Evolutionary conservation across 1,140 invertebrate species (phyloP), one percentile per base, ranked within the genome.

Genomic region (Ephestia elutella): DNA sequence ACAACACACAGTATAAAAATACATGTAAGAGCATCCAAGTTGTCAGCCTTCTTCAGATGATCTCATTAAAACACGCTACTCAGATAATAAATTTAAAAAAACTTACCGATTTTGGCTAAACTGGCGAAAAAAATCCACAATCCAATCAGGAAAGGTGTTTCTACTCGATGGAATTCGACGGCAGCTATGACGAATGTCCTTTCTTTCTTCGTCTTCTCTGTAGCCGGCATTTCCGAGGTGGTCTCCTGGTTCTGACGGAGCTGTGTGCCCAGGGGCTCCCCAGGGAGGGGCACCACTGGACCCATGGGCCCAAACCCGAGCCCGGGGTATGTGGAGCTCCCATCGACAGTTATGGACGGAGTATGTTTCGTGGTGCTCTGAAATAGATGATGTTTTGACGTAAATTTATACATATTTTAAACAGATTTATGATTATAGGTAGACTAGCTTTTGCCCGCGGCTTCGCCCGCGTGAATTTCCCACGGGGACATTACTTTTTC

Each of bases 71-170:
- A n/a, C n/a, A n/a, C n/a, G n/a, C n/a, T n/a, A n/a, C n/a, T n/a
- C n/a, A n/a, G n/a, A n/a, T n/a, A n/a, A n/a, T n/a, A n/a, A n/a
- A n/a, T n/a, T n/a, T n/a, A n/a, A n/a, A n/a, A n/a, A n/a, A n/a
- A n/a, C 93, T 94, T 83, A 98, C 97, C 96, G 76, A 98, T 98
- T 93, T 98, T 98, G 2, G 96, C 96, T 70, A 98, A 89, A 80
- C 96, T 97, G 18, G 96, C 96, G 70, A 96, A 96, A 69, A 98
- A 94, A 71, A 98, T 97, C 97, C 97, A 98, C 59, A 98, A 89
- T 9, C 95, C 95, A 63, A 98, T 98, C 65, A 98, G 93, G 82
- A 98, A 97, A 0, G 97, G 96, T 2, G 95, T 95, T 84, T 97
- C 95, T 0, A 98, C 96, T 21, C 95, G 89, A 60, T 92, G 92